phyloP scores from a whole-genome alignment of 1,140 invertebrate genomes.

The Drosophila auraria region DNA sequence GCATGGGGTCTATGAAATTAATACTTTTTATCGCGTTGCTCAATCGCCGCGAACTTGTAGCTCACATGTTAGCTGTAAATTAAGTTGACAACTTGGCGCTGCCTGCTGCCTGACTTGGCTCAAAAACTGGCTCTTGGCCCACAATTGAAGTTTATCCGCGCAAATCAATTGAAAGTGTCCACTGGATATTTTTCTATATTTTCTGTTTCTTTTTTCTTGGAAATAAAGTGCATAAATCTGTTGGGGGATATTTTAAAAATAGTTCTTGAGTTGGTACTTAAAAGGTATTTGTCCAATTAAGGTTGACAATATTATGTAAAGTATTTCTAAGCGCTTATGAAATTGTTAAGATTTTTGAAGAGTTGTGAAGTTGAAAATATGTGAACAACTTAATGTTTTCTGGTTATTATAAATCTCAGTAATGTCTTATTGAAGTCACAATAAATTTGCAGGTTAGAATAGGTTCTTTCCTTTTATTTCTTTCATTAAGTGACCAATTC shows the following conservation, averaged over 20 bases:
- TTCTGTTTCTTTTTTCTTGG: neutral
- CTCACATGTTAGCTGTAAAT: slow-evolving; percentile 84
- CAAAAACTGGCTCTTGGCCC: slow-evolving; percentile 35
- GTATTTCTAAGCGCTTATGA: neutral
- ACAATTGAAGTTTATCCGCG: slow-evolving; percentile 65
- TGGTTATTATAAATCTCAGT: neutral
- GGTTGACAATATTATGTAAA: slow-evolving; percentile 7
- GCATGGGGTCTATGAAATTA: slow-evolving; percentile 79
- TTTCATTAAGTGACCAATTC: too few species aligned
- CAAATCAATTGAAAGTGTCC: slow-evolving; percentile 64
- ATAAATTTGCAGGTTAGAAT: too few species aligned
- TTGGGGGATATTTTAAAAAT: neutral
- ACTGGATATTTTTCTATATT: neutral
- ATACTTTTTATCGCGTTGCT: slow-evolving; percentile 82
- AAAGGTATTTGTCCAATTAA: slow-evolving; percentile 11
- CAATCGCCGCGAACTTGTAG: slow-evolving; percentile 82
- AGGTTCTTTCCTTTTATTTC: too few species aligned
- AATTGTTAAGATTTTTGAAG: neutral
- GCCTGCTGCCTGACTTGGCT: slow-evolving; percentile 62
- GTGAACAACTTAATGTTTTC: neutral
- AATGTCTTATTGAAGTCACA: neutral
- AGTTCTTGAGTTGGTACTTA: neutral
- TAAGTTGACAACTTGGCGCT: slow-evolving; percentile 81
- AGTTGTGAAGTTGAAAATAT: neutral
- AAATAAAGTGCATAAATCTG: slow-evolving; percentile 22